These are phyloP conservation scores for Drosophila erecta DNA, from an alignment of 1,140 invertebrate genomes.

Conservation along the genomic window DNA sequence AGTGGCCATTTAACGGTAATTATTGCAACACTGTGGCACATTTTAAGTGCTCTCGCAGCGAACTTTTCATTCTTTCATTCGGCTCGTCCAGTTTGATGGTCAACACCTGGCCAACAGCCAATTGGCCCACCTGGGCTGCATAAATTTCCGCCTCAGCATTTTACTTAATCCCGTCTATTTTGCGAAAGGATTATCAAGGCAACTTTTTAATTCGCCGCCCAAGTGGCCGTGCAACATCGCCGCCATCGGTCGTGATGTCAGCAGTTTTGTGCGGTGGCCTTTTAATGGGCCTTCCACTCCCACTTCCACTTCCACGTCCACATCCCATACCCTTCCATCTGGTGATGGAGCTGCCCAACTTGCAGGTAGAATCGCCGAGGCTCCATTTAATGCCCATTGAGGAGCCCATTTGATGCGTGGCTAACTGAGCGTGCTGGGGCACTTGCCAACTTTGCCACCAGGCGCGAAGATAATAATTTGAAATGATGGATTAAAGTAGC, in stretches of 20 bases:
- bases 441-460: conserved; percentile 53
- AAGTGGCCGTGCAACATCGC: conserved; percentile 32
- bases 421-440: conserved; percentile 61
- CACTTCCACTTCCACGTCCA: conserved; percentile 1
- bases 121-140: conserved; percentile 61
- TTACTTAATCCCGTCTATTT: conserved; percentile 82
- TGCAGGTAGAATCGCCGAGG: conserved; percentile 18
- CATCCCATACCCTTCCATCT: neutral
- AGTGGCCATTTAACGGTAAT: conserved; percentile 79
- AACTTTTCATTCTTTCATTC: conserved; percentile 32
- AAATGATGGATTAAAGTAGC: conserved; percentile 74
- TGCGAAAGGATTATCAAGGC: conserved; percentile 82
- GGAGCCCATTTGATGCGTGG: conserved; percentile 76
- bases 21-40: conserved; percentile 82
- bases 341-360: conserved; percentile 3
- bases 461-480: conserved; percentile 73
- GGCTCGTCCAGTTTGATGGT: conserved; percentile 32
- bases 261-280: conserved; percentile 76
- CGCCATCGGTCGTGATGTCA: conserved; percentile 66
- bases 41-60: conserved; percentile 65
- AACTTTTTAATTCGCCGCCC: conserved; percentile 77
- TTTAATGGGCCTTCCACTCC: conserved; percentile 56
- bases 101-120: conserved; percentile 41
- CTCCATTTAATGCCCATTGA: conserved; percentile 71
- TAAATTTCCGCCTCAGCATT: conserved; percentile 77